phyloP scores from a whole-genome alignment of 2,113 vertebrate genomes.

The Syngnathus floridae region DNA sequence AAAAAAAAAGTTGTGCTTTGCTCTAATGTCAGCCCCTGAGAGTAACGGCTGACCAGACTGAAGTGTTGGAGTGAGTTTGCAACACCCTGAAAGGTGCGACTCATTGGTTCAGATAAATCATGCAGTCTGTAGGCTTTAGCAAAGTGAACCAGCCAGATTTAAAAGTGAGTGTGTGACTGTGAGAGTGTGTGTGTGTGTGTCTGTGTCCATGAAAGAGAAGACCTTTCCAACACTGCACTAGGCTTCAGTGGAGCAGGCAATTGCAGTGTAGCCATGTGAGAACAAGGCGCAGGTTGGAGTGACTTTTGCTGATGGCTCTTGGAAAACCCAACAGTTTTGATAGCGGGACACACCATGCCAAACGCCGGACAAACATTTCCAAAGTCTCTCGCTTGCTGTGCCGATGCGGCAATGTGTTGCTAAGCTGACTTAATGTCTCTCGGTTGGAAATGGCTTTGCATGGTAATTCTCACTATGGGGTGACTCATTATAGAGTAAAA shows the following conservation, averaged over 20 bases:
- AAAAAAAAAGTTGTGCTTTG: background rate
- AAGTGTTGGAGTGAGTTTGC: conserved; percentile 41
- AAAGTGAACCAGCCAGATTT: conserved; percentile 69
- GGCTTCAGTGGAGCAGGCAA: conserved; percentile 78
- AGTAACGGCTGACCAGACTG: conserved; percentile 31
- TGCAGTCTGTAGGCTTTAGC: conserved; percentile 63
- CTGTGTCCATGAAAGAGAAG: conserved; percentile 72
- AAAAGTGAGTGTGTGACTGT: conserved; percentile 49
- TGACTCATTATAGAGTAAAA: conserved; percentile 10
- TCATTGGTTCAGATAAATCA: conserved; percentile 69
- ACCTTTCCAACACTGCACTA: conserved; percentile 70
- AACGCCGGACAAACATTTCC: conserved; percentile 57
- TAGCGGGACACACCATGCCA: conserved; percentile 56
- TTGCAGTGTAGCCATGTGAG: conserved; percentile 79
- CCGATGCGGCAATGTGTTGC: conserved; percentile 1
- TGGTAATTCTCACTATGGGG: conserved; percentile 9
- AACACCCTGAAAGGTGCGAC: conserved; percentile 46
- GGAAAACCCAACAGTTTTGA: conserved; percentile 65
- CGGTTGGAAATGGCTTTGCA: conserved; percentile 7
- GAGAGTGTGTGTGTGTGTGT: conserved; percentile 39
- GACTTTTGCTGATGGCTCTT: conserved; percentile 68
- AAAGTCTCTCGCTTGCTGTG: conserved; percentile 14
- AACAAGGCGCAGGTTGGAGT: conserved; percentile 72
- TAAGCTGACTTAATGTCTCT: conserved; percentile 7
- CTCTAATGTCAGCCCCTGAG: conserved; percentile 22